Conservation (phyloP, 35 echinoderm and acorn worm genomes). For the Eucidaris tribuloides region DNA sequence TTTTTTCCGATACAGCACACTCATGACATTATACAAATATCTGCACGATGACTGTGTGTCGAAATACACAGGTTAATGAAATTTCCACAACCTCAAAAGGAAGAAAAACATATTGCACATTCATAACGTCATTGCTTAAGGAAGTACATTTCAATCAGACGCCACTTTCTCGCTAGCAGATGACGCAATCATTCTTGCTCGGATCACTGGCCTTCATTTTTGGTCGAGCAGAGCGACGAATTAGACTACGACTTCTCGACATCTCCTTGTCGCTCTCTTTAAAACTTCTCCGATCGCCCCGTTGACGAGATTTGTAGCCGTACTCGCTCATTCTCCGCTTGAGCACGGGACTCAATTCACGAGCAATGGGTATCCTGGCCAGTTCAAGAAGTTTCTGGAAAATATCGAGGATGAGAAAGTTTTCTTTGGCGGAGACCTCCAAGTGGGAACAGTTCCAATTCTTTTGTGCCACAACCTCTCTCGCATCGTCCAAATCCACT, state of each 20-base stretch:
- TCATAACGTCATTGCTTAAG: no score
- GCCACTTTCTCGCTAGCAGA: constrained; percentile 68
- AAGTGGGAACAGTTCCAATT: constrained; percentile 87
- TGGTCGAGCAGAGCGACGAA: constrained; percentile 73
- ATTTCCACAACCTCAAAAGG: no score
- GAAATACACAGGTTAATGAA: no score
- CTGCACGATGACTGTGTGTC: no score
- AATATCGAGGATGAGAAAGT: constrained; percentile 81
- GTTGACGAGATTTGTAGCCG: constrained; percentile 44
- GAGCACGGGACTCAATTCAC: constrained; percentile 89
- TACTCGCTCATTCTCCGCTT: constrained; percentile 95
- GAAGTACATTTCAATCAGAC: no score
- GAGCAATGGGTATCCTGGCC: constrained; percentile 88
- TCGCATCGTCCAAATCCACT: constrained; percentile 68
- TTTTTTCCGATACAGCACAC: no score
- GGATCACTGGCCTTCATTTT: constrained; percentile 94
- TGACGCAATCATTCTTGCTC: constrained; percentile 89
- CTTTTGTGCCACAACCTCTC: constrained; percentile 53
- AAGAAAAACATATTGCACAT: no score
- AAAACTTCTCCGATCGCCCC: constrained; percentile 54
- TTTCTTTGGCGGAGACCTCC: constrained; percentile 91
- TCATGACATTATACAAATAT: no score
- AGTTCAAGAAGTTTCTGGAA: constrained; percentile 93
- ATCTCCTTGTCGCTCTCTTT: constrained; percentile 91
- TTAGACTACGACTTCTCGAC: constrained; percentile 84